Evolutionary conservation across 2,888 invertebrate genomes (phyloP), one percentile per base, ranked within the genome.

Genomic region (Uropetala carovei): DNA sequence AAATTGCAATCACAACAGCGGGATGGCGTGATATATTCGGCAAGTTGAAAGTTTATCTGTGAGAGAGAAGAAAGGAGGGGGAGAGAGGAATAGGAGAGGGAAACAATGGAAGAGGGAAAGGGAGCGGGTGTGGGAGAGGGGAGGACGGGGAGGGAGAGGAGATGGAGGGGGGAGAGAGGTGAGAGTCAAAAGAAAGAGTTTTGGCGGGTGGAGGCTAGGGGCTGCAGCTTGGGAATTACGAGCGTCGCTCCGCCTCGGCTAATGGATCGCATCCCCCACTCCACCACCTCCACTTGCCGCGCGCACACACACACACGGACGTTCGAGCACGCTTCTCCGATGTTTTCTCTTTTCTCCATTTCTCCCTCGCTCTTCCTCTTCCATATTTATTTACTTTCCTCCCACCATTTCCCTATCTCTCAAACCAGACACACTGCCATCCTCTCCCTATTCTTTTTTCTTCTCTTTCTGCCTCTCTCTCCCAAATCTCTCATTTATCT

Each of bases 231-330:
- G 30, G 81, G 9, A 27, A n/a, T 13, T 43, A 43, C 30, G n/a
- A 75, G 27, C 13, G 82, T 43, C 82, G 30, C 82, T 11, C 81
- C 30, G 43, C 81, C 81, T 27, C 30, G 81, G 82, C 82, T 82
- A 82, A 82, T 82, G 82, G 82, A 30, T 43, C 82, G 82, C 43
- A 82, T 82, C 82, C 82, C 43, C 43, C 82, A 7, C 82, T 16
- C 82, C 30, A 11, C 30, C 13, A 27, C 16, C 0, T 14, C 82
- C 82, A 4, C 82, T 10, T 16, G 5, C 11, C 43, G 8, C 30
- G 82, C 43, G 8, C 30, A 30, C 82, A 11, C 43, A 30, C 30
- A 43, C 82, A 30, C 9, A 30, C 16, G 11, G 4, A 13, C 43
- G 30, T 14, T 2, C 9, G n/a, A n/a, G n/a, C 30, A 30, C 16